phyloP scores from a whole-genome alignment of 2,888 invertebrate species.

The Drosophila neutralis region DNA sequence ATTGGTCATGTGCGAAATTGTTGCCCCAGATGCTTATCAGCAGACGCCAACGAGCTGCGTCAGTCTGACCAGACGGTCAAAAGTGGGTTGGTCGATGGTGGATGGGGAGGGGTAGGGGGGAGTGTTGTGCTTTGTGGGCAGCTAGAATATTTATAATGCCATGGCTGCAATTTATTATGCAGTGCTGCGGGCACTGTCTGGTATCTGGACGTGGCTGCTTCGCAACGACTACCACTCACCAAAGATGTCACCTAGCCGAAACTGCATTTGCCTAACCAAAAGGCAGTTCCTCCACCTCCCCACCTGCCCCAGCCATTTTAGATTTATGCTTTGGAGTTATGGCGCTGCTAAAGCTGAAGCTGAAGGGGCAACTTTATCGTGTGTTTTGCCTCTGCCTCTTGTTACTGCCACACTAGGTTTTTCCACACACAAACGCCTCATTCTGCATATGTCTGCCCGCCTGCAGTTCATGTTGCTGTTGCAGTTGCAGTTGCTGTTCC shows the following conservation, averaged over 20 bases:
- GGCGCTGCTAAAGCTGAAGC: conserved; percentile 39
- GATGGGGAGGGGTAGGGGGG: not conserved
- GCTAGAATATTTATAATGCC: conserved; percentile 80
- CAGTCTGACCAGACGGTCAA: conserved; percentile 9
- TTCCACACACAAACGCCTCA: conserved; percentile 13
- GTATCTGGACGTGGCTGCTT: conserved; percentile 28
- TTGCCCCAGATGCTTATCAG: conserved; percentile 81
- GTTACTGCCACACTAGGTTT: conserved; percentile 12
- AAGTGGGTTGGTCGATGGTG: not conserved
- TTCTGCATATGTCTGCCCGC: conserved; percentile 16
- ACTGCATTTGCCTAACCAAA: conserved; percentile 42
- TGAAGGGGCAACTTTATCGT: conserved; percentile 72
- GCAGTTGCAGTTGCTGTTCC: conserved; percentile 11
- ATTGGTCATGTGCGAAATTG: conserved; percentile 81
- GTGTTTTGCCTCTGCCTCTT: conserved; percentile 22
- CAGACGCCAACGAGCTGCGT: conserved; percentile 45
- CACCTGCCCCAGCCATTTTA: conserved; percentile 42
- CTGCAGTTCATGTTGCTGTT: not conserved
- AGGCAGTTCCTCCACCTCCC: not conserved
- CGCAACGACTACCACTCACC: conserved; percentile 62
- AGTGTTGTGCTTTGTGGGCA: conserved; percentile 18
- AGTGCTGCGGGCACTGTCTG: conserved; percentile 63
- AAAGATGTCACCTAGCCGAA: conserved; percentile 77
- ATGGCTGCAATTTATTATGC: conserved; percentile 82
- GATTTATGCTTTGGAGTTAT: conserved; percentile 81